A percentile compares a stretch with the other conserved stretches of the same genome.
Conservation (phyloP, 2,113 vertebrate genomes). For the Pachycephala philippinensis region DNA sequence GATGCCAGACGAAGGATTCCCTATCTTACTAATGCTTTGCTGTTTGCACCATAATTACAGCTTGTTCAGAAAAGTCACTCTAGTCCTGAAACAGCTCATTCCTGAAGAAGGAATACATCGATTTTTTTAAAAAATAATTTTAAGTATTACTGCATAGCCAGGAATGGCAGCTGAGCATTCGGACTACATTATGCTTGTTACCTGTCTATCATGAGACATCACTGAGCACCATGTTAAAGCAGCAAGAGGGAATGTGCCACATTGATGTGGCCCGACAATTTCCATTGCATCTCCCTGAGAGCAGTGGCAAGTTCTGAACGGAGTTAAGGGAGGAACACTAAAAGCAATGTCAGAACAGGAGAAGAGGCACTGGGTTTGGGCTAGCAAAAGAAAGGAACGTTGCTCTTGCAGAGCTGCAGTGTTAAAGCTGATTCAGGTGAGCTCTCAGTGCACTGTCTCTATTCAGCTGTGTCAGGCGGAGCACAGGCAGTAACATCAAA, state of each 20-base stretch:
- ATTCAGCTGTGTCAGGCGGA: neutral
- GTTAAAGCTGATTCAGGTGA: neutral
- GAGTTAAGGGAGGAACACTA: neutral
- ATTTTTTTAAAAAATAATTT: neutral
- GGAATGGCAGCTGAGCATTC: neutral
- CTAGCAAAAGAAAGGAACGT: neutral
- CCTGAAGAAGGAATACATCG: neutral
- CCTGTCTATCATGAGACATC: neutral
- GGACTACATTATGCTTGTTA: neutral
- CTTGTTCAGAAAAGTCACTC: neutral
- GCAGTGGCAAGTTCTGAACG: neutral
- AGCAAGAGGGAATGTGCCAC: neutral
- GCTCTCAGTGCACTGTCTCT: neutral
- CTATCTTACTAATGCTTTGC: neutral
- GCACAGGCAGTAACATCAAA: neutral
- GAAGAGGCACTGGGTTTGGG: neutral
- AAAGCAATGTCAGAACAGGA: neutral
- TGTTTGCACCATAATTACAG: neutral
- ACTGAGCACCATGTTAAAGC: neutral
- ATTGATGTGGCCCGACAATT: neutral
- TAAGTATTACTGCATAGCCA: neutral
- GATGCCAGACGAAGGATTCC: neutral
- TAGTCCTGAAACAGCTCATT: neutral
- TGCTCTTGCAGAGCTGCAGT: neutral
- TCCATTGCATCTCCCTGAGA: neutral